phyloP scores from a whole-genome alignment of 2,888 invertebrate species.

The Drosophila kambysellisi region DNA sequence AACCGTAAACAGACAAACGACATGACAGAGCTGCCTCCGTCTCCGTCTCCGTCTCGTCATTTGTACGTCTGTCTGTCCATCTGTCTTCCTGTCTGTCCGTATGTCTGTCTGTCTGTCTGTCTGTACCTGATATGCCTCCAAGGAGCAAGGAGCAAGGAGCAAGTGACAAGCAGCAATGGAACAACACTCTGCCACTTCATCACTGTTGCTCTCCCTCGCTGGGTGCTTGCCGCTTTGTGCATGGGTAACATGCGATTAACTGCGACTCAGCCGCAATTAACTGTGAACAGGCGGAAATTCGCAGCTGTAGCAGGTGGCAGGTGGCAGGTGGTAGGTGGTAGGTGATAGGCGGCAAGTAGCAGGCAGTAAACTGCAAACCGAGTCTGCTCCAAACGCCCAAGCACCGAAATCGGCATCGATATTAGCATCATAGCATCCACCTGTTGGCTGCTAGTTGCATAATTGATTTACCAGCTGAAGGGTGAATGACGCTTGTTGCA shows the following conservation, averaged over 20 bases:
- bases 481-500: conserved; percentile 20
- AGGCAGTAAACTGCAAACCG: conserved; percentile 36
- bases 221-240: conserved; percentile 11
- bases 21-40: conserved; percentile 49
- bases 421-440: conserved; percentile 28
- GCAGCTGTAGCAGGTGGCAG: conserved; percentile 29
- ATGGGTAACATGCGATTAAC: conserved; percentile 73
- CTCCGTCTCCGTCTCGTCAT: not conserved
- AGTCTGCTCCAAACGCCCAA: conserved; percentile 6
- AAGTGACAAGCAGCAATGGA: conserved; percentile 18
- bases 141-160: conserved; percentile 24
- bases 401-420: conserved; percentile 20
- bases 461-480: conserved; percentile 40
- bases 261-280: conserved; percentile 74
- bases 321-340: not conserved
- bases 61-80: not conserved
- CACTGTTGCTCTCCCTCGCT: not conserved
- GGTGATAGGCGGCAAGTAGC: conserved; percentile 1
- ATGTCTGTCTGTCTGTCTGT: not conserved
- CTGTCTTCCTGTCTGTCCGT: not conserved
- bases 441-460: conserved; percentile 25
- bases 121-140: conserved; percentile 50
- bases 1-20: conserved; percentile 78
- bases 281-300: conserved; percentile 71
- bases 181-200: conserved; percentile 1